These are phyloP conservation scores for Neelides sp. DNA, from an alignment of 1,140 invertebrate species.

Conservation along the genomic window DNA sequence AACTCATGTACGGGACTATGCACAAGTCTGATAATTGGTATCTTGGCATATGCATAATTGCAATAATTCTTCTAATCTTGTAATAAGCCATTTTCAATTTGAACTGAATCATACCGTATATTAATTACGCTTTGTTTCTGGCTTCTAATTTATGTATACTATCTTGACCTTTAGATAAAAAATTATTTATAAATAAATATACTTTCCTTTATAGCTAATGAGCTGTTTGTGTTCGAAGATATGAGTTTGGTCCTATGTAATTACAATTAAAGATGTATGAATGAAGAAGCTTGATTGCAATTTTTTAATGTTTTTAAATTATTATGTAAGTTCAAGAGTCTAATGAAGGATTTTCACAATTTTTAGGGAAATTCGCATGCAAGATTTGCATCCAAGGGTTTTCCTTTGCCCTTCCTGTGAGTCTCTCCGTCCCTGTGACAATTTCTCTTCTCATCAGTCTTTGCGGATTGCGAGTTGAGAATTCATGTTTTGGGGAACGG, in stretches of 20 bases:
- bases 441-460: constrained; percentile 77
- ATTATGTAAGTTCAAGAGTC: constrained; percentile 9
- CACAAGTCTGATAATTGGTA: no score
- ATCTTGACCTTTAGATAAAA: no score
- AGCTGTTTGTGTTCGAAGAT: constrained; percentile 14
- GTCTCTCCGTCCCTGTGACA: constrained; percentile 75
- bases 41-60: no score
- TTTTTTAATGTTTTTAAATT: neutral
- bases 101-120: no score
- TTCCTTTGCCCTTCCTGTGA: constrained; percentile 89
- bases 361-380: constrained; percentile 75
- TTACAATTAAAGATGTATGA: no score
- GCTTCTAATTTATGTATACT: no score
- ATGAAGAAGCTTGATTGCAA: neutral
- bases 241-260: neutral
- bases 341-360: constrained; percentile 13
- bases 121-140: no score
- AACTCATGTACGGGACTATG: no score
- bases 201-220: no score
- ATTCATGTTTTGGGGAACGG: constrained; percentile 75
- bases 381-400: constrained; percentile 93
- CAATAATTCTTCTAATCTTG: no score
- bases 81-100: no score
- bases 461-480: constrained; percentile 69
- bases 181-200: no score